A percentile compares a stretch with the other conserved stretches of the same genome.
These are phyloP conservation scores for Perdix hodgsoniae DNA, from an alignment of 2,797 vertebrate species.

Conservation along the genomic window DNA sequence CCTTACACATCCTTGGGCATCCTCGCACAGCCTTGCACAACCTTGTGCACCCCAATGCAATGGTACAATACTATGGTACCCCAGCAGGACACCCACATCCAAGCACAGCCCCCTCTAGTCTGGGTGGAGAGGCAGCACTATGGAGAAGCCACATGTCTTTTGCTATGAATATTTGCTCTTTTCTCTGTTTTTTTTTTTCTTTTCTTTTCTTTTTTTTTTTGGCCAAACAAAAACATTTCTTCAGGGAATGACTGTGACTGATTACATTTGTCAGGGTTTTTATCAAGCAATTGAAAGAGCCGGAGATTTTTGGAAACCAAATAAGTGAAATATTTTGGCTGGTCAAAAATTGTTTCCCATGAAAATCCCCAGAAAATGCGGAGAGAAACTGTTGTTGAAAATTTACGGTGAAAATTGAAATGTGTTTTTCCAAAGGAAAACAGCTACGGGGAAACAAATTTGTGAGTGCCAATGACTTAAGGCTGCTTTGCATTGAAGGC, in stretches of 20 bases:
- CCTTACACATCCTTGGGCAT: background rate
- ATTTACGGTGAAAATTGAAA: background rate
- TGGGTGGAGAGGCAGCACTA: background rate
- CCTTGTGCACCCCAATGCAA: background rate
- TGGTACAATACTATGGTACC: no score
- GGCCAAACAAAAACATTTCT: constrained; percentile 58
- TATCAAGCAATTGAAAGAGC: constrained; percentile 68
- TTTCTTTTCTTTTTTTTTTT: background rate
- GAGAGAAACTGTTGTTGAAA: background rate
- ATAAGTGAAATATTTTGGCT: constrained; percentile 71
- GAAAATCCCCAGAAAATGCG: background rate
- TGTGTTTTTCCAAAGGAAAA: constrained; percentile 21
- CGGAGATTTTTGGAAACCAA: constrained; percentile 58
- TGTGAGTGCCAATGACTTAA: background rate
- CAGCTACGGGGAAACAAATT: background rate
- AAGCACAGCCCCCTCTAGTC: background rate
- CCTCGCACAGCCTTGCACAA: no score
- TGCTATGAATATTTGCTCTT: constrained; percentile 36
- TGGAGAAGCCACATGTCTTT: constrained; percentile 38
- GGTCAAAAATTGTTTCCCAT: constrained; percentile 60
- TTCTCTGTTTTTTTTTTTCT: background rate
- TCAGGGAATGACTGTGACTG: constrained; percentile 63
- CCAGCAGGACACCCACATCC: background rate
- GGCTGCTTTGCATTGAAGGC: background rate
- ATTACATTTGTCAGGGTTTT: constrained; percentile 72